phyloP scores from a whole-genome alignment of 92 coral and sea anemone species.

The Plumapathes pennacea region DNA sequence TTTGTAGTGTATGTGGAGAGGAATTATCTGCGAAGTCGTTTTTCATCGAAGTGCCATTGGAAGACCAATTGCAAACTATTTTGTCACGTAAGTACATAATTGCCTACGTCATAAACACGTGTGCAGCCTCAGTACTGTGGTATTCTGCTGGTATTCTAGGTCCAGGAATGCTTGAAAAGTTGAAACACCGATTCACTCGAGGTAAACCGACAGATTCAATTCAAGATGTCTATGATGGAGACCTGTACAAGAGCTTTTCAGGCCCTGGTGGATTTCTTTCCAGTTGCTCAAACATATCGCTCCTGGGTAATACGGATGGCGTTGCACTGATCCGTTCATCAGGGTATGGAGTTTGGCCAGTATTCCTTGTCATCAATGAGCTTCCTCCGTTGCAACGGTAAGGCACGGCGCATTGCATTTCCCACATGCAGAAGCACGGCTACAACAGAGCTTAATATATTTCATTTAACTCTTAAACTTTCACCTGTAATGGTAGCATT shows the following conservation, averaged over 20 bases:
- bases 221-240: slow-evolving; percentile 52
- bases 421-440: no score
- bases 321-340: slow-evolving; percentile 36
- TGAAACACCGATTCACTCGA: slow-evolving; percentile 22
- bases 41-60: slow-evolving; percentile 47
- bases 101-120: no score
- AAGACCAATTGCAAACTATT: slow-evolving; percentile 47
- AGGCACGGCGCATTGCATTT: no score
- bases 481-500: no score
- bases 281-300: slow-evolving; percentile 24
- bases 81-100: slow-evolving; percentile 42
- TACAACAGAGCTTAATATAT: no score
- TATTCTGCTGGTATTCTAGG: slow-evolving; percentile 26
- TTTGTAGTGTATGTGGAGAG: slow-evolving; percentile 20
- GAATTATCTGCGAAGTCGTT: slow-evolving; percentile 34
- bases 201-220: slow-evolving; percentile 3
- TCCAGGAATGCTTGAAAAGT: slow-evolving; percentile 28
- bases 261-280: slow-evolving; percentile 38
- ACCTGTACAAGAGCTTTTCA: slow-evolving; percentile 24
- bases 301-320: slow-evolving; percentile 56
- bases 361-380: slow-evolving; percentile 45
- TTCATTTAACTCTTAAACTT: no score
- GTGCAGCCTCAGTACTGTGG: neutral
- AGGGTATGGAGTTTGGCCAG: slow-evolving; percentile 38
- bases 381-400: slow-evolving; percentile 44